Percentiles rank a stretch among this genome's conserved stretches.
These are phyloP conservation scores for Belgica antarctica DNA, from an alignment of 2,888 invertebrate genomes.

Conservation along the genomic window DNA sequence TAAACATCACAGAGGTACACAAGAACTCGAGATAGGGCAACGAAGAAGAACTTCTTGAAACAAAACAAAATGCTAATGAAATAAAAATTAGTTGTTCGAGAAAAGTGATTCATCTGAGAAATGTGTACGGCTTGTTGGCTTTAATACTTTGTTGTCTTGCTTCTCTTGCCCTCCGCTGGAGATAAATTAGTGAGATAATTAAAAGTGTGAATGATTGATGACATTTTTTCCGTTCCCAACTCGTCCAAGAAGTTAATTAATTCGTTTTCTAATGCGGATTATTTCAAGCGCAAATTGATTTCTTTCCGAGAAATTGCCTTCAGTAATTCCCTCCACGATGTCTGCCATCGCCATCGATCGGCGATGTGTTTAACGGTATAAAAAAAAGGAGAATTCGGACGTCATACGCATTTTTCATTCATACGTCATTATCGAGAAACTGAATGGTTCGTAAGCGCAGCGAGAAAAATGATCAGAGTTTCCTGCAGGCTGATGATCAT, in stretches of 20 bases:
- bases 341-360: neutral
- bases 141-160: conserved; percentile 1
- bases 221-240: conserved; percentile 22
- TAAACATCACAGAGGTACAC: conserved; percentile 28
- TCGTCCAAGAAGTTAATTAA: conserved; percentile 3
- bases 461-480: neutral
- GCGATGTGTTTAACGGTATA: neutral
- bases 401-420: conserved; percentile 6
- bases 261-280: neutral
- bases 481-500: neutral
- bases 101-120: conserved; percentile 25
- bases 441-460: too few species aligned
- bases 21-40: neutral
- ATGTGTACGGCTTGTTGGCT: neutral
- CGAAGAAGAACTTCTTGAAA: conserved; percentile 21
- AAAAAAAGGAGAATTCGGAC: too few species aligned
- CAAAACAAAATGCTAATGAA: conserved; percentile 10
- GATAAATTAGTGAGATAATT: conserved; percentile 39
- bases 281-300: conserved; percentile 18
- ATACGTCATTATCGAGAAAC: too few species aligned
- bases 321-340: conserved; percentile 4
- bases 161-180: neutral
- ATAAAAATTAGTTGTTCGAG: neutral
- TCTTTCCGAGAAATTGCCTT: neutral
- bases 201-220: conserved; percentile 44